Conservation (phyloP, 2,113 vertebrate genomes). For the Barnardius zonarius region DNA sequence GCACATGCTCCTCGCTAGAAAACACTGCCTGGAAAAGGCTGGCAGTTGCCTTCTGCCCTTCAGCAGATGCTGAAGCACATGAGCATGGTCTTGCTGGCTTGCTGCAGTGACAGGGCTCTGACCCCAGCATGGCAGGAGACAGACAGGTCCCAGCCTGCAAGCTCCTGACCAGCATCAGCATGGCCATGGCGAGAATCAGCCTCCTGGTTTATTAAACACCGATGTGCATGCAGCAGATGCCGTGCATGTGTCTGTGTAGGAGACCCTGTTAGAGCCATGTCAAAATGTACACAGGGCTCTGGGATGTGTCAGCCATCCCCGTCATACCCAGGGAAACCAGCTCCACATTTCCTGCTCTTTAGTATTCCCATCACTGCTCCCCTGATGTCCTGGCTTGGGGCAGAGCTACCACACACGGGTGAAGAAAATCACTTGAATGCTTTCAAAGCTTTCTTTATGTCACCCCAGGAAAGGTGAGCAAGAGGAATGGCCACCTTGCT, state of each 20-base stretch:
- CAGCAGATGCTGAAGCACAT: not conserved
- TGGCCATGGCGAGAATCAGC: accelerated
- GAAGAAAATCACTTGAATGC: not conserved
- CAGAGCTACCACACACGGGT: not conserved
- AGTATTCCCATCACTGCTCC: not conserved
- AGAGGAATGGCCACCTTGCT: not conserved
- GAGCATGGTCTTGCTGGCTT: not conserved
- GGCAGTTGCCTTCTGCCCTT: not conserved
- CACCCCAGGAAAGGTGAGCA: not conserved
- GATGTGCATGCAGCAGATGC: not conserved
- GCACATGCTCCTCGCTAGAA: not conserved
- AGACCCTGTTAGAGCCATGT: not conserved
- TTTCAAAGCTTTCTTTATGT: not conserved
- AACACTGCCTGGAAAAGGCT: not conserved
- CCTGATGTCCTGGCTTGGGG: not conserved
- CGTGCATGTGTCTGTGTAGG: not conserved
- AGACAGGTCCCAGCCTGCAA: not conserved
- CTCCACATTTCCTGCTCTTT: not conserved
- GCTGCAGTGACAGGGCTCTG: not conserved
- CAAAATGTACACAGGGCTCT: accelerated
- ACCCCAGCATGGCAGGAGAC: not conserved
- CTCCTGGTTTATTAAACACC: not conserved
- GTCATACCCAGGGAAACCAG: not conserved
- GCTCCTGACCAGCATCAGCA: not conserved
- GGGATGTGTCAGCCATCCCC: not conserved